These are phyloP conservation scores for Strigamia maritima DNA, from an alignment of 2,888 invertebrate genomes.

Conservation along the genomic window DNA sequence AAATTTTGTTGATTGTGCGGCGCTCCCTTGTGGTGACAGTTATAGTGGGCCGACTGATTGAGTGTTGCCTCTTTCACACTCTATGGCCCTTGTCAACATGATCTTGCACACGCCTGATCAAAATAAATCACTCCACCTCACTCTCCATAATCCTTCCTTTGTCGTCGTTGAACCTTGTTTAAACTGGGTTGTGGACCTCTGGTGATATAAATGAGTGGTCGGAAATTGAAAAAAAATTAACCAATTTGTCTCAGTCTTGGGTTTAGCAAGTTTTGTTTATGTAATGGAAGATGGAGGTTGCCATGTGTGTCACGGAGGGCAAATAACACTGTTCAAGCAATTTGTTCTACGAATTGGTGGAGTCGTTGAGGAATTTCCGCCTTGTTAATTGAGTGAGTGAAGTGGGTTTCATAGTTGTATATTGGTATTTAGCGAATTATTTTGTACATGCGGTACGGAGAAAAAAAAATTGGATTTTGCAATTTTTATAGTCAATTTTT, in stretches of 20 bases:
- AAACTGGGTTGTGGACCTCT: constrained; percentile 8
- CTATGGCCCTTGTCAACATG: constrained; percentile 29
- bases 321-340: not conserved
- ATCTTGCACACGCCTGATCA: constrained; percentile 29
- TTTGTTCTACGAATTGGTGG: not conserved
- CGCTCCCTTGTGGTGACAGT: constrained; percentile 18
- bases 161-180: constrained; percentile 2
- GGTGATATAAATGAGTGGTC: not conserved
- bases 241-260: constrained; percentile 18
- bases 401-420: no score
- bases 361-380: not conserved
- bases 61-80: constrained; percentile 29
- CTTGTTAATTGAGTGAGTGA: not conserved
- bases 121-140: constrained; percentile 27
- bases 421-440: no score
- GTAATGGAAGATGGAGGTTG: not conserved
- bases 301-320: not conserved
- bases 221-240: constrained; percentile 11
- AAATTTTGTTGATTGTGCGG: not conserved
- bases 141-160: constrained; percentile 21
- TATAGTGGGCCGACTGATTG: constrained; percentile 25
- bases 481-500: no score
- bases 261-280: not conserved
- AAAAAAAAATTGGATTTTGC: no score
- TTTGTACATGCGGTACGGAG: no score